phyloP scores from a whole-genome alignment of 2,113 vertebrate genomes.

The Bungarus multicinctus region DNA sequence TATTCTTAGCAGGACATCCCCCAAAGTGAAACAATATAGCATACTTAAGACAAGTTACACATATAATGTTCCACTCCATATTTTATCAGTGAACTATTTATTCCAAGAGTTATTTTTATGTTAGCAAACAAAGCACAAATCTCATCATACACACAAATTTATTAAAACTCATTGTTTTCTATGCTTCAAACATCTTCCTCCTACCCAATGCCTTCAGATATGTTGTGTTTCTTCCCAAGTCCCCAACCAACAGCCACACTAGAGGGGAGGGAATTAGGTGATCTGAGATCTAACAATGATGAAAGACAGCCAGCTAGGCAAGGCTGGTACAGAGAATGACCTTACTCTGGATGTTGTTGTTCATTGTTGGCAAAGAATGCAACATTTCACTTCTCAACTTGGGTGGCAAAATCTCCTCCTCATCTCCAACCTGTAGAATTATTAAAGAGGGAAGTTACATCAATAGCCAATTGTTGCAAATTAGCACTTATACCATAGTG shows the following conservation, averaged over 20 bases:
- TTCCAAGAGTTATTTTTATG: background rate
- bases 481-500: fast-evolving
- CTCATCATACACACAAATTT: background rate
- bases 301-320: background rate
- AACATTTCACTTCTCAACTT: slow-evolving; percentile 85
- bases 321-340: background rate
- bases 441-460: background rate
- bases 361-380: slow-evolving; percentile 55
- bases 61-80: background rate
- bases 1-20: background rate
- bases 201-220: background rate
- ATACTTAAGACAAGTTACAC: background rate
- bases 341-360: slow-evolving; percentile 62
- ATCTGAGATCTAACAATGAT: background rate
- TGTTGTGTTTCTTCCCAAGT: background rate
- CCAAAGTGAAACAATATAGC: background rate
- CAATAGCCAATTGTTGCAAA: fast-evolving
- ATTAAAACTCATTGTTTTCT: background rate
- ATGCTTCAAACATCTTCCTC: background rate
- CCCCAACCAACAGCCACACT: background rate
- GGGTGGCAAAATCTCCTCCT: slow-evolving; percentile 80
- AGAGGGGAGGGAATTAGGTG: background rate
- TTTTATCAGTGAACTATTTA: background rate
- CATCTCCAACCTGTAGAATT: slow-evolving; percentile 80
- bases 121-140: background rate